A percentile compares a stretch with the other conserved stretches of the same genome.
Evolutionary conservation across 2,113 vertebrate genomes (phyloP).

Genomic region (Prietella phreatophila): DNA sequence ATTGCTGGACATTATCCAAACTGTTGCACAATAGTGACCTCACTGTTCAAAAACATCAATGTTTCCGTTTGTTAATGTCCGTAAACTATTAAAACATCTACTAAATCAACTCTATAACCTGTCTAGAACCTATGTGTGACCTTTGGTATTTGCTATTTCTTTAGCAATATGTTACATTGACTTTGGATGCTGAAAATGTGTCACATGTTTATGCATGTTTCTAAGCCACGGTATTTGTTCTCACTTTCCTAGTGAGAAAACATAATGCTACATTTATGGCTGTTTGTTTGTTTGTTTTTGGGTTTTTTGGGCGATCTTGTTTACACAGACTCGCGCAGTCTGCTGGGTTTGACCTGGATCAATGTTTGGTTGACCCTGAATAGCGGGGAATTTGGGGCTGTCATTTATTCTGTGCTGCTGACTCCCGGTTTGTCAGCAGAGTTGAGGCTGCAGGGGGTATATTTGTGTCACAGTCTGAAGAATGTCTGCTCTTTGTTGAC

Average conservation of each 20-base stretch:
- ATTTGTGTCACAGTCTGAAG: constrained; percentile 18
- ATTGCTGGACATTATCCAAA: not conserved
- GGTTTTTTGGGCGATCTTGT: not conserved
- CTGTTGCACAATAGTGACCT: not conserved
- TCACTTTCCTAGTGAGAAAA: constrained; percentile 50
- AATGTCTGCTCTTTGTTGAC: not conserved
- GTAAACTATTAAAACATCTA: not conserved
- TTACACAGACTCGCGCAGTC: not conserved
- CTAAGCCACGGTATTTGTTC: constrained; percentile 17
- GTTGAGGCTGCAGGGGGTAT: not conserved
- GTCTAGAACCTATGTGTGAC: not conserved
- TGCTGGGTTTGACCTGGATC: constrained; percentile 17
- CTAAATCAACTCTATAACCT: not conserved
- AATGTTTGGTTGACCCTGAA: constrained; percentile 19
- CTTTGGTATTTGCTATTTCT: not conserved
- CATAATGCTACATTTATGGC: constrained; percentile 14
- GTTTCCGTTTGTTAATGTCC: not conserved
- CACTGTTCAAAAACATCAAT: not conserved
- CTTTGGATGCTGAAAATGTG: constrained; percentile 32
- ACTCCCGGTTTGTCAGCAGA: not conserved
- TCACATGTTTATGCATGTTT: constrained; percentile 8
- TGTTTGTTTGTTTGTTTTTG: not conserved
- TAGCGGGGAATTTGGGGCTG: not conserved
- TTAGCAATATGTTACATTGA: not conserved
- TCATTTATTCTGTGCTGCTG: not conserved